Evolutionary conservation across 2,888 invertebrate genomes (phyloP).

Genomic region (Agrochola macilenta): DNA sequence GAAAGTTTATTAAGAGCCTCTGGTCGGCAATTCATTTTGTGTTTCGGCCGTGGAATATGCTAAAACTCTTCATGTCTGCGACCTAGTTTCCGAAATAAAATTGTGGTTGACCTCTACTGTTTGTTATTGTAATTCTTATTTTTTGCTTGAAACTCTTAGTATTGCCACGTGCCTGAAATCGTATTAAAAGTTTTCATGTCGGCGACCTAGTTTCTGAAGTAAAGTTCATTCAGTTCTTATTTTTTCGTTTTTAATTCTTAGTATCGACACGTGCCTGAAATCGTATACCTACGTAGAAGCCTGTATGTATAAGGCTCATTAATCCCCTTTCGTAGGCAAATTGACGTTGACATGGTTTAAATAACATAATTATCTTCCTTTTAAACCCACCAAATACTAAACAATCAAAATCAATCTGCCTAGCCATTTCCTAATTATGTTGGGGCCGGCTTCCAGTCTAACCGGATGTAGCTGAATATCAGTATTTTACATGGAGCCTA

Average conservation of each 20-base stretch:
- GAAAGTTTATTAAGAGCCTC: conserved; percentile 7
- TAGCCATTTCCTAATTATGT: too few relatives aligned
- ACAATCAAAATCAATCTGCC: not conserved
- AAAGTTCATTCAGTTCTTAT: not conserved
- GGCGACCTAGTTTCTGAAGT: not conserved
- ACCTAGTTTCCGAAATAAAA: conserved; percentile 4
- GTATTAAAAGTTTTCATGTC: not conserved
- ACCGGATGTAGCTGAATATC: too few relatives aligned
- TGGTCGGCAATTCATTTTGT: not conserved
- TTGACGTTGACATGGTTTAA: not conserved
- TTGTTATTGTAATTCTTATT: not conserved
- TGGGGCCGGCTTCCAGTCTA: too few relatives aligned
- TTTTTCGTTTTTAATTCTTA: not conserved
- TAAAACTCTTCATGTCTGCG: not conserved
- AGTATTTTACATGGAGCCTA: too few relatives aligned
- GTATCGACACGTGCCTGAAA: not conserved
- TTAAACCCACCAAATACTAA: not conserved
- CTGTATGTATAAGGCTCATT: not conserved
- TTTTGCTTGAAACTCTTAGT: not conserved
- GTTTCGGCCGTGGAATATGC: not conserved
- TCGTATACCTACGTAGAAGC: not conserved
- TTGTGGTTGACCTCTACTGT: not conserved
- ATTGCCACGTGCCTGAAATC: not conserved
- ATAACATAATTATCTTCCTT: not conserved
- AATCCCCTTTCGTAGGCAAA: not conserved